phyloP scores from a whole-genome alignment of 2,113 vertebrate genomes.

The Misgurnus mizolepis region DNA sequence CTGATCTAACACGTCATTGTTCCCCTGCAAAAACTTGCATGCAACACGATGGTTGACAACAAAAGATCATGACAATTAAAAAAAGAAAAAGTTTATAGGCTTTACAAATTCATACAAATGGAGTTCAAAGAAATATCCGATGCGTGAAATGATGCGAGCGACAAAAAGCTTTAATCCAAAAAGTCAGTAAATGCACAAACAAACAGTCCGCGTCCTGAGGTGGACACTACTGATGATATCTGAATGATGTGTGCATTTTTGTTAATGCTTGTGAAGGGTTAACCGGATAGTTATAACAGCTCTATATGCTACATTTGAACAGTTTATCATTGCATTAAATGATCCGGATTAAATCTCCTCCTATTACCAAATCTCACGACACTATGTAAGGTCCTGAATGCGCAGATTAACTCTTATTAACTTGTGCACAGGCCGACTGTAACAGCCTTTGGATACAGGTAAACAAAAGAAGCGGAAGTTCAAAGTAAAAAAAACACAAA shows the following conservation, averaged over 20 bases:
- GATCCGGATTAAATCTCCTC: background rate
- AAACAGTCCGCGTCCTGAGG: too few relatives aligned
- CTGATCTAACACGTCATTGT: background rate
- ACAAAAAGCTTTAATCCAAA: too few relatives aligned
- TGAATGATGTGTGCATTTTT: too few relatives aligned
- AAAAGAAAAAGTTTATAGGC: slow-evolving; percentile 32
- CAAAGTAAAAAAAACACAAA: background rate
- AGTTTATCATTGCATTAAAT: background rate
- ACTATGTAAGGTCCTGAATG: background rate
- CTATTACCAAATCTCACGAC: too few relatives aligned
- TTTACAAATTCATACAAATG: slow-evolving; percentile 8
- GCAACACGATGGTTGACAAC: slow-evolving; percentile 16
- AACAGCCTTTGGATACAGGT: slow-evolving; percentile 8
- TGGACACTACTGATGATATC: too few relatives aligned
- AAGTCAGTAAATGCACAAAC: too few relatives aligned
- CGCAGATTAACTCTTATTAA: background rate
- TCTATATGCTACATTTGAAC: background rate
- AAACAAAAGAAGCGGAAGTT: background rate
- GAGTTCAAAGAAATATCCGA: slow-evolving; percentile 17
- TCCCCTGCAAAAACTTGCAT: slow-evolving; percentile 49
- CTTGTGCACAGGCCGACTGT: background rate
- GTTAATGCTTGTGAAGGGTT: too few relatives aligned
- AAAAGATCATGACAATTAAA: slow-evolving; percentile 3
- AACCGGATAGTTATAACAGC: too few relatives aligned
- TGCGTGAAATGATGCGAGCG: background rate